Evolutionary conservation across 1,140 invertebrate genomes (phyloP).

Genomic region (Micrasema longulum): DNA sequence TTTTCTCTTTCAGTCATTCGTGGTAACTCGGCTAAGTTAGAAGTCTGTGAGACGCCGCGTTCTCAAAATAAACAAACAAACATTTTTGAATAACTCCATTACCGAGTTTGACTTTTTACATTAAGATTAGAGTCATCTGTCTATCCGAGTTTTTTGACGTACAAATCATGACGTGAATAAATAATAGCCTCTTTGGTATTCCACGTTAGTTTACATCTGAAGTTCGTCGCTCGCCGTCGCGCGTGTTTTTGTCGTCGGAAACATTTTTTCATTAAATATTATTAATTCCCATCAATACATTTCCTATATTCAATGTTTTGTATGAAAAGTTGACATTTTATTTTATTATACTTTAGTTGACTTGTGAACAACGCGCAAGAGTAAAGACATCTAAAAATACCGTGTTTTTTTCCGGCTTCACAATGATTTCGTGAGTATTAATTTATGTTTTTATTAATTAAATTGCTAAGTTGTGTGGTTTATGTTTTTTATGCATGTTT

Average conservation of each 20-base stretch:
- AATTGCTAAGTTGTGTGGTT: too few relatives aligned
- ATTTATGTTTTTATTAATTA: background rate
- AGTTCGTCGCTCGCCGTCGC: conserved; percentile 25
- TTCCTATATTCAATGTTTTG: background rate
- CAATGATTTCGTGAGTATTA: conserved; percentile 19
- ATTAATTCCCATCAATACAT: too few relatives aligned
- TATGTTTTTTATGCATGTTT: too few relatives aligned
- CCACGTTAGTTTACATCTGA: conserved; percentile 37
- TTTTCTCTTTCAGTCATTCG: background rate
- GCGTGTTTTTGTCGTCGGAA: conserved; percentile 1
- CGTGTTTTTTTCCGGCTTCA: background rate
- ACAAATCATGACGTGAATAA: conserved; percentile 35
- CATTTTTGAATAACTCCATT: background rate
- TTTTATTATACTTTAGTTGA: too few relatives aligned
- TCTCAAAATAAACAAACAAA: too few relatives aligned
- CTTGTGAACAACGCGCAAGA: too few relatives aligned
- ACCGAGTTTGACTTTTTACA: conserved; percentile 1
- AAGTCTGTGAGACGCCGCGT: too few relatives aligned
- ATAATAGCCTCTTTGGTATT: conserved; percentile 26
- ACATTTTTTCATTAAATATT: background rate
- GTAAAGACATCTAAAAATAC: background rate
- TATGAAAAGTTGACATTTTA: background rate
- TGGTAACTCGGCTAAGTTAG: background rate
- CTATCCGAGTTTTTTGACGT: background rate
- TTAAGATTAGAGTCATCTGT: too few relatives aligned